Conservation (phyloP, 35 echinoderm and acorn worm genomes). For the Hemicentrotus pulcherrimus region DNA sequence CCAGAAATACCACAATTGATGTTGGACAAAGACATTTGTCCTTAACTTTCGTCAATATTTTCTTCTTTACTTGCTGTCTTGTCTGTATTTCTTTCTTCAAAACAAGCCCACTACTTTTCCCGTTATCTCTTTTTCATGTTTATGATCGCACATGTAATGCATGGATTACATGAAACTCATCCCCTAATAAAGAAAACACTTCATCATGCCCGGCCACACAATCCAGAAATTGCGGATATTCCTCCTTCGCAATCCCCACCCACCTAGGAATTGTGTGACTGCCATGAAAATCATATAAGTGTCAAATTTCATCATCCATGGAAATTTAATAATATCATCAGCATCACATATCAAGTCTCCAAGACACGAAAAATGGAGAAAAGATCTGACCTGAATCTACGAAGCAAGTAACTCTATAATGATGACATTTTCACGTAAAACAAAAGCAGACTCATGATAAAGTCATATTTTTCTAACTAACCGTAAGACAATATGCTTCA, state of each 20-base stretch:
- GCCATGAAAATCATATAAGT: background rate
- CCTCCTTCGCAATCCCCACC: background rate
- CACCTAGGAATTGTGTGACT: background rate
- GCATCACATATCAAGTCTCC: background rate
- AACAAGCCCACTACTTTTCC: background rate
- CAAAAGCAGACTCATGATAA: background rate
- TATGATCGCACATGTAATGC: background rate
- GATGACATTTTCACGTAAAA: background rate
- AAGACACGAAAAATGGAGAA: background rate
- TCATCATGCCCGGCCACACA: background rate
- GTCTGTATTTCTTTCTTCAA: background rate
- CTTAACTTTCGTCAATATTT: background rate
- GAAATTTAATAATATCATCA: slow-evolving; percentile 13
- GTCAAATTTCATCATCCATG: background rate
- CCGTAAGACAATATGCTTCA: background rate
- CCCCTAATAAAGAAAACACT: background rate
- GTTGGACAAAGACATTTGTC: background rate
- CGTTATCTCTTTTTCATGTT: background rate
- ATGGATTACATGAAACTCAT: background rate
- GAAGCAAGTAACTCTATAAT: background rate
- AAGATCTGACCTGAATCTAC: background rate
- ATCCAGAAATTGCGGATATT: background rate
- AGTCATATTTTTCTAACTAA: background rate
- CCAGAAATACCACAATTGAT: too few relatives aligned
- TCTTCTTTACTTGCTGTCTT: background rate